phyloP scores from a whole-genome alignment of 2,797 vertebrate species.

The Bradypodion pumilum region DNA sequence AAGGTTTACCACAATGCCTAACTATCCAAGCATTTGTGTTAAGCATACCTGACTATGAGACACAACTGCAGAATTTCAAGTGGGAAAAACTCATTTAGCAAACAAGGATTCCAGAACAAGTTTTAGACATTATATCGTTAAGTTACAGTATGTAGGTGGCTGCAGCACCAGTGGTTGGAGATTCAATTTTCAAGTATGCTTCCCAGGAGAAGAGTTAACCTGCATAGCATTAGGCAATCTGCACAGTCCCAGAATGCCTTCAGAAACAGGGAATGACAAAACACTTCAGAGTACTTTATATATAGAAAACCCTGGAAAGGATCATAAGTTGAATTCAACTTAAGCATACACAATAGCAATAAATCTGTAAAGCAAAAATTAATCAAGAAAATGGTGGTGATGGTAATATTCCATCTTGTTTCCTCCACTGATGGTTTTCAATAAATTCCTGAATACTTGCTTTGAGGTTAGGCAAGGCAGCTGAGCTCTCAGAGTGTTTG shows the following conservation, averaged over 20 bases:
- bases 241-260: too few species aligned
- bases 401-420: background rate
- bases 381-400: too few species aligned
- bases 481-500: background rate
- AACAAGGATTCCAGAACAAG: background rate
- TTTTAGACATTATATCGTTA: background rate
- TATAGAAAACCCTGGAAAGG: too few species aligned
- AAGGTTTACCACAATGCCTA: background rate
- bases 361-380: background rate
- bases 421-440: background rate
- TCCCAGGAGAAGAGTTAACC: too few species aligned
- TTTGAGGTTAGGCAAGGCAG: background rate
- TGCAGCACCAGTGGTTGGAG: too few species aligned
- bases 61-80: background rate
- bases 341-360: background rate
- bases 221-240: too few species aligned
- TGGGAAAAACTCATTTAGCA: background rate
- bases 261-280: too few species aligned
- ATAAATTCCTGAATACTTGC: background rate
- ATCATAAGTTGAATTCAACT: too few species aligned
- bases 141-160: too few species aligned
- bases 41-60: background rate
- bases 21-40: background rate
- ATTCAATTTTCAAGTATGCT: too few species aligned
- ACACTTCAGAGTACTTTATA: too few species aligned